Conservation (phyloP, 2,888 invertebrate genomes). For the Sinotaia quadrata region DNA sequence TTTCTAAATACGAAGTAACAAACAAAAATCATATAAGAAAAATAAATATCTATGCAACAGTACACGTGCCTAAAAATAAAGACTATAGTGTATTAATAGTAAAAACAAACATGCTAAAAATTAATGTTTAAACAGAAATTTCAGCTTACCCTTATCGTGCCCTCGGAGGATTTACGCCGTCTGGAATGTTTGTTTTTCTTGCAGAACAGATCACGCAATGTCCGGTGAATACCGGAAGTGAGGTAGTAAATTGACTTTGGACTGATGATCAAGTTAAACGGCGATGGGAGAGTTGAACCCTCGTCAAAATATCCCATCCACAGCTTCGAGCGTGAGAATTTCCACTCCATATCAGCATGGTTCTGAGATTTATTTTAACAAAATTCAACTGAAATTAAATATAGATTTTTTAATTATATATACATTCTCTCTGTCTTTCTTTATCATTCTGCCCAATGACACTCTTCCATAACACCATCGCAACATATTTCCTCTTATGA, state of each 20-base stretch:
- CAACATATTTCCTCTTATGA: background rate
- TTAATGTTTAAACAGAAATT: too few relatives aligned
- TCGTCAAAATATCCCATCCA: slow-evolving; percentile 78
- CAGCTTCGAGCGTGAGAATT: slow-evolving; percentile 76
- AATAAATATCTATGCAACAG: too few relatives aligned
- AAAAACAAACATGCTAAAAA: too few relatives aligned
- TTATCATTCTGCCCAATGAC: background rate
- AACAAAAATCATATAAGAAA: too few relatives aligned
- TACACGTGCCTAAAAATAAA: too few relatives aligned
- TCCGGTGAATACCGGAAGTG: slow-evolving; percentile 32
- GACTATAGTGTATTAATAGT: too few relatives aligned
- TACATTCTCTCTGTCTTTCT: too few relatives aligned
- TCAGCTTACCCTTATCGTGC: slow-evolving; percentile 56
- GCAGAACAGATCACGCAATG: background rate
- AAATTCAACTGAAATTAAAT: too few relatives aligned
- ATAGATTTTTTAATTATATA: too few relatives aligned
- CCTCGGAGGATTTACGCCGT: slow-evolving; percentile 48
- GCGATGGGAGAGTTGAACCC: slow-evolving; percentile 75
- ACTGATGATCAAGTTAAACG: slow-evolving; percentile 76
- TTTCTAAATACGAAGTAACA: too few relatives aligned
- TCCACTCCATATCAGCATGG: slow-evolving; percentile 77
- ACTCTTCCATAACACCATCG: background rate
- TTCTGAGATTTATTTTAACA: slow-evolving; percentile 67
- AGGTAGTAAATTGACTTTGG: slow-evolving; percentile 73
- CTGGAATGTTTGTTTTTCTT: slow-evolving; percentile 2